phyloP scores from a whole-genome alignment of 2,797 vertebrate species.

The Chelonia mydas region DNA sequence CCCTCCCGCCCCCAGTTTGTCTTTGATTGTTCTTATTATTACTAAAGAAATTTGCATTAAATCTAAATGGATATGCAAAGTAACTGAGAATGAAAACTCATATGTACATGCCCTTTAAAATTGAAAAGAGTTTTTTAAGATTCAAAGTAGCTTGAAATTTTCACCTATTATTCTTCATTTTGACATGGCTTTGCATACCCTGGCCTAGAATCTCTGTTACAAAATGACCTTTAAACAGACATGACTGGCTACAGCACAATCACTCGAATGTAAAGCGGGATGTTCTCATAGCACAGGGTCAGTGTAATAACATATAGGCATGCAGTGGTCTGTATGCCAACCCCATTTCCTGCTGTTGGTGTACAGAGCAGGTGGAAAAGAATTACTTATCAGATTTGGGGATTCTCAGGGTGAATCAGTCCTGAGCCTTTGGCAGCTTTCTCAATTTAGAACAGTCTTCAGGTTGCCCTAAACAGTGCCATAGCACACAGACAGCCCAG shows the following conservation, averaged over 20 bases:
- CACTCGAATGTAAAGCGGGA: background rate
- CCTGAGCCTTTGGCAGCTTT: background rate
- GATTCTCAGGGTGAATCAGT: background rate
- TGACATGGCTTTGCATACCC: background rate
- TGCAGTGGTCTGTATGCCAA: background rate
- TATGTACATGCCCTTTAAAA: background rate
- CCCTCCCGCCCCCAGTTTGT: background rate
- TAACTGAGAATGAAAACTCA: background rate
- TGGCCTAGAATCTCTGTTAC: background rate
- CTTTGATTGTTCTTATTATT: background rate
- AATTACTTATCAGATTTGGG: background rate
- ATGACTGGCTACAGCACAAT: background rate
- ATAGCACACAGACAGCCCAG: background rate
- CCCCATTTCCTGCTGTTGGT: background rate
- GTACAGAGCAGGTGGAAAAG: background rate
- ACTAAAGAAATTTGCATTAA: background rate
- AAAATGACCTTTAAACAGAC: background rate
- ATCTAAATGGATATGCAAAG: background rate
- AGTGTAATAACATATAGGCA: background rate
- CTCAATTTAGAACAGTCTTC: background rate
- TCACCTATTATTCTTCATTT: background rate
- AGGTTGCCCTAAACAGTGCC: background rate
- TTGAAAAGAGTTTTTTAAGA: background rate
- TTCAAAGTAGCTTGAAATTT: background rate
- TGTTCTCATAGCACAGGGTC: background rate